Base-by-base conservation (phyloP, 2,113 vertebrate genomes). In the Lophius piscatorius region DNA sequence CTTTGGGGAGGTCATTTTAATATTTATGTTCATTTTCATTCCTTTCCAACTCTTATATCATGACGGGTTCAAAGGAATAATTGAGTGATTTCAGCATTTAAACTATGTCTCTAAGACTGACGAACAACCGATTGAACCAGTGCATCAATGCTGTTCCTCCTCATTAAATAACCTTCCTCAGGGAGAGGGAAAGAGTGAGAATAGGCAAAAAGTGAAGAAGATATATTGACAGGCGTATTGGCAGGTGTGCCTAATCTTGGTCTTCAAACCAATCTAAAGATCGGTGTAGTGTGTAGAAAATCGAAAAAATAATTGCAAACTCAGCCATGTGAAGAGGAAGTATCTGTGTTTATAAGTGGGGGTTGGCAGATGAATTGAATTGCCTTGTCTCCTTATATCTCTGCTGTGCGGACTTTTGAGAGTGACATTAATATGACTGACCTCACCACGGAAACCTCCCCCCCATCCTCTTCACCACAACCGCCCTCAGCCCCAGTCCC, bases 391-490 rank as follows among this genome's bases (percentile, higher is more conserved):
- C 63, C 68, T 80, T 79, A 48, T 63, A 79, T 81, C 55, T 55
- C 34, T 35, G 29, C 47, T 20, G 28, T 3, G 10, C 34, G 39
- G 70, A 60, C 77, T 72, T 63, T 68, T 70, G 47, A 28, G 67
- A 80, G 68, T 85, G 69, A 78, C 76, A 75, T 79, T 86, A 85
- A 87, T 83, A 82, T 75, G 69, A 66, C 77, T 76, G 77, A 88
- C 81, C 82, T 82, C 62, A 78, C 59, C 56, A 11, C 75, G 66
- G 66, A 79, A 69, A 64, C 49, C 47, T 5, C 72, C 29, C 17
- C n/a, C 24, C 26, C 18, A 18, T 38, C 63, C 39, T 50, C 68
- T 54, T 52, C 51, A 39, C 50, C 46, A 65, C 58, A 39, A 54
- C 62, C 26, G 6, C 59, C 57, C 56, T 71, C 52, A 48, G 22